Percentiles rank a stretch among this genome's conserved stretches.
Conservation (phyloP, 1,140 invertebrate genomes). For the Eupristina koningsbergeri region DNA sequence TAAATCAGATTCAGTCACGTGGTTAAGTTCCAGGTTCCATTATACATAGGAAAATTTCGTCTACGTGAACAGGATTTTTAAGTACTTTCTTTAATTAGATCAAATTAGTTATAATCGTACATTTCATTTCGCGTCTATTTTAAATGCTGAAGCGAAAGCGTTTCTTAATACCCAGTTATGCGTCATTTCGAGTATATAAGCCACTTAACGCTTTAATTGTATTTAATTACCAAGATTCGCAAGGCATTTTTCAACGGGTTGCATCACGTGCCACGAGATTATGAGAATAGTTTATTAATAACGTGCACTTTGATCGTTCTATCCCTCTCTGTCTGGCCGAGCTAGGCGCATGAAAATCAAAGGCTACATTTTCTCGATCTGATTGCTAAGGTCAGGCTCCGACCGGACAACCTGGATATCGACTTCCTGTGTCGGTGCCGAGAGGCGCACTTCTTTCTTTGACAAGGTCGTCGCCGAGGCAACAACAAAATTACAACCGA, state of each 20-base stretch:
- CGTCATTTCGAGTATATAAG: not conserved
- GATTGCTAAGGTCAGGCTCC: not conserved
- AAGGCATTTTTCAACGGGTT: constrained; percentile 8
- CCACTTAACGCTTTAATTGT: constrained; percentile 25
- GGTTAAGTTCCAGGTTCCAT: not conserved
- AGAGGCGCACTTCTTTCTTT: not conserved
- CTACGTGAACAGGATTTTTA: not conserved
- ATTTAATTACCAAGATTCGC: constrained; percentile 29
- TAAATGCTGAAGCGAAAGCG: not conserved
- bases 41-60: not conserved
- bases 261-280: constrained; percentile 11
- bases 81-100: constrained; percentile 27
- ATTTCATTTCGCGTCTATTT: not conserved
- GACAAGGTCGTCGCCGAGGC: not conserved
- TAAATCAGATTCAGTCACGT: not conserved
- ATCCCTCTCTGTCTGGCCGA: not conserved
- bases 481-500: not conserved
- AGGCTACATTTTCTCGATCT: not conserved
- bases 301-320: not conserved
- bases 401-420: not conserved
- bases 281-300: constrained; percentile 20
- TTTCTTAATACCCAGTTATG: not conserved
- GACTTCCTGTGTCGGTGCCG: not conserved
- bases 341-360: not conserved
- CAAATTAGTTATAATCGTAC: not conserved